These are phyloP conservation scores for Drosophila imparisetae DNA, from an alignment of 2,888 invertebrate genomes.

Conservation along the genomic window DNA sequence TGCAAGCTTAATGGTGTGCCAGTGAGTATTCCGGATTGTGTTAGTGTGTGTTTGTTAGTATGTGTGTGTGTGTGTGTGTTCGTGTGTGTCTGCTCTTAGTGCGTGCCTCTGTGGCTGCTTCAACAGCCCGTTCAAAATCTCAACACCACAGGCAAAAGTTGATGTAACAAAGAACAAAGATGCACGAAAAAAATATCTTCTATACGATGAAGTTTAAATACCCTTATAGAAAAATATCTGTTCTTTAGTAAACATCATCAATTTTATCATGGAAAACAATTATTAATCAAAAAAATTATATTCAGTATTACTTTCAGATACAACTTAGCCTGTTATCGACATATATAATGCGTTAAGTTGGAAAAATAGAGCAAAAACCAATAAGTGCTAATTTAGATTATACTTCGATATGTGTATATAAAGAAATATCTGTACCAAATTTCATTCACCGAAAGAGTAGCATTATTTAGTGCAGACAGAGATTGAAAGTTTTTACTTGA, in stretches of 20 bases:
- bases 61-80: neutral
- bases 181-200: neutral
- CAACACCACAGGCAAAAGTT: neutral
- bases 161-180: slow-evolving; percentile 15
- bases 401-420: neutral
- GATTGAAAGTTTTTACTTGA: neutral
- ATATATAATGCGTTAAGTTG: neutral
- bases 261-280: neutral
- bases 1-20: slow-evolving; percentile 10
- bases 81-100: slow-evolving; percentile 26
- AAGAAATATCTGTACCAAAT: neutral
- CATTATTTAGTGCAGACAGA: neutral
- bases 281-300: neutral
- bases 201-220: neutral
- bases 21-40: slow-evolving; percentile 2
- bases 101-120: neutral
- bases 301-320: neutral
- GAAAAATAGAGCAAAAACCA: no score
- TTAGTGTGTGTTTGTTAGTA: slow-evolving; percentile 5
- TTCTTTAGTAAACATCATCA: neutral
- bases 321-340: neutral
- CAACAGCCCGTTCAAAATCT: neutral
- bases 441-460: neutral
- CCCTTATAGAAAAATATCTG: neutral
- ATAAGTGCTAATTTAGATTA: neutral